Evolutionary conservation across 53 echinoderm and acorn worm species (phyloP).

Genomic region (Hippasteria phrygiana): DNA sequence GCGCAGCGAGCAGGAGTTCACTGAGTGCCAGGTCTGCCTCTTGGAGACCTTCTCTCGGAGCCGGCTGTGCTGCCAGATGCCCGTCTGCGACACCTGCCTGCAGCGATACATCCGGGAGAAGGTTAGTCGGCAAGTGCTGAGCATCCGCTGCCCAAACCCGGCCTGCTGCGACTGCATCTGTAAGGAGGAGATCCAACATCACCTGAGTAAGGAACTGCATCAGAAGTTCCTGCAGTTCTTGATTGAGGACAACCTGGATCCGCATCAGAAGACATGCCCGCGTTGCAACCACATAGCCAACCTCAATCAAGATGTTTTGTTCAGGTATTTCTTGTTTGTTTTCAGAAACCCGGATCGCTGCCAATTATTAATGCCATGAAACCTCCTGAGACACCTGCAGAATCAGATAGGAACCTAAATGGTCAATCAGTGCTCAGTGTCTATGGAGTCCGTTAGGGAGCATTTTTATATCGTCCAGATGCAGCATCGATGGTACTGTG

Average conservation of each 20-base stretch:
- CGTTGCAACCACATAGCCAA: constrained; percentile 61
- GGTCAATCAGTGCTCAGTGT: too few species aligned
- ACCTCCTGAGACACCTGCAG: too few species aligned
- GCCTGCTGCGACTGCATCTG: constrained; percentile 60
- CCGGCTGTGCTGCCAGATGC: constrained; percentile 61
- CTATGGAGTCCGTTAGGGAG: too few species aligned
- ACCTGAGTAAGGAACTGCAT: constrained; percentile 35
- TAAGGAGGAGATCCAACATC: constrained; percentile 65
- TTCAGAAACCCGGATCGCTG: not conserved
- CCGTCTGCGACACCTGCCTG: constrained; percentile 62
- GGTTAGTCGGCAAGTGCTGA: constrained; percentile 57
- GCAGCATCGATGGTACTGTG: too few species aligned
- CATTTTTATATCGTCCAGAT: too few species aligned
- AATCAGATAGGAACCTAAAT: too few species aligned
- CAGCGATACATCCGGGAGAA: constrained; percentile 60
- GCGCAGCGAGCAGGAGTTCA: not conserved
- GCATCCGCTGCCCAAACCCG: constrained; percentile 68
- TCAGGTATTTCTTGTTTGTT: constrained; percentile 1
- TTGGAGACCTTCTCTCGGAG: not conserved
- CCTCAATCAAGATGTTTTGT: constrained; percentile 47
- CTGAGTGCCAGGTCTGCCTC: constrained; percentile 66
- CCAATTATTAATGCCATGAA: too few species aligned
- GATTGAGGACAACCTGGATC: constrained; percentile 67
- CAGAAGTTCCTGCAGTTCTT: constrained; percentile 69
- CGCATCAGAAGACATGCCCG: constrained; percentile 73